Evolutionary conservation across 2,113 vertebrate genomes (phyloP).

Genomic region (Anolis sagrei): DNA sequence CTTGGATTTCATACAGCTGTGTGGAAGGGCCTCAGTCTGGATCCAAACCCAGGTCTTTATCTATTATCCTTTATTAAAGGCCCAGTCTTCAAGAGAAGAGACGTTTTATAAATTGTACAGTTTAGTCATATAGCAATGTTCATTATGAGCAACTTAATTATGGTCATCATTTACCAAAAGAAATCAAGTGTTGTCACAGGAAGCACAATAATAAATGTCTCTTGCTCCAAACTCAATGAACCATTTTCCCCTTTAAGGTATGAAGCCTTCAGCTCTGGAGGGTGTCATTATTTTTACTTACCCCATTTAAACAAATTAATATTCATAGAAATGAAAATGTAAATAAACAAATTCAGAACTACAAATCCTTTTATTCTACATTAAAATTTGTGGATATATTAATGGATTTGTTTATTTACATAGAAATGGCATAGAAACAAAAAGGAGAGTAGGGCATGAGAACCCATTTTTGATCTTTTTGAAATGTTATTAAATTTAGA

Average conservation of each 20-base stretch:
- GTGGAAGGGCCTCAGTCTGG: too few relatives aligned
- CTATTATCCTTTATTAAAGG: slow-evolving; percentile 64
- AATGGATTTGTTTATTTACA: slow-evolving; percentile 61
- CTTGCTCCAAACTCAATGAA: slow-evolving; percentile 76
- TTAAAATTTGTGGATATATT: slow-evolving; percentile 34
- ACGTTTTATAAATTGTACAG: slow-evolving; percentile 72
- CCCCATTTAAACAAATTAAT: slow-evolving; percentile 70
- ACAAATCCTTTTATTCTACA: slow-evolving; percentile 30
- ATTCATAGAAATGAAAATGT: slow-evolving; percentile 67
- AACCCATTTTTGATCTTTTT: neutral
- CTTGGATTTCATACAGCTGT: too few relatives aligned
- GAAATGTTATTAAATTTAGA: neutral
- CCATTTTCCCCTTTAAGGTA: slow-evolving; percentile 61
- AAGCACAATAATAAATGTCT: slow-evolving; percentile 75
- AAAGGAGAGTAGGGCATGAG: neutral
- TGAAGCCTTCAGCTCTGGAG: slow-evolving; percentile 48
- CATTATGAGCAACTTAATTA: slow-evolving; percentile 78
- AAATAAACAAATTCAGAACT: slow-evolving; percentile 64
- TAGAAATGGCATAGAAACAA: slow-evolving; percentile 44
- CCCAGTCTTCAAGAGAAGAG: slow-evolving; percentile 65
- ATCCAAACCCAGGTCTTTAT: neutral
- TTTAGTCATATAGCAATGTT: slow-evolving; percentile 76
- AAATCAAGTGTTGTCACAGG: slow-evolving; percentile 69
- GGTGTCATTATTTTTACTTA: slow-evolving; percentile 59
- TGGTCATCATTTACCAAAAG: slow-evolving; percentile 75